Evolutionary conservation across 2,888 invertebrate genomes (phyloP), one percentile per base, ranked within the genome.

Genomic region (Linnaemya tessellans): DNA sequence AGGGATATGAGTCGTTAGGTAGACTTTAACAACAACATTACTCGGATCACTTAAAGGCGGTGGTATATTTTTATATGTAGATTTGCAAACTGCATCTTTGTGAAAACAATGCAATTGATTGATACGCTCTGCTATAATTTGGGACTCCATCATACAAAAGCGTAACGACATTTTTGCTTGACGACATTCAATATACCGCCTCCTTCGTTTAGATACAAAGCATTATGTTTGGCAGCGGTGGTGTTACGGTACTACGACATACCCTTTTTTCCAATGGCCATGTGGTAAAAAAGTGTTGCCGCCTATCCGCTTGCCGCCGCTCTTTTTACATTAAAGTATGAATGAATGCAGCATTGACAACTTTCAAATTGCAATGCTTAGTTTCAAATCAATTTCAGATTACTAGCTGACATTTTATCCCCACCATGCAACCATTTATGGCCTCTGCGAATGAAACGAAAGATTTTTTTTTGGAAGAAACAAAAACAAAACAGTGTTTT

Each of bases 401-500:
- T 80, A 77, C 80, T 73, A 87, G 86, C 43, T 84, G 87, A 80
- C 86, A 88, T 88, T 88, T 90, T 92, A 92, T 92, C 92, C 92
- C 92, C 92, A 92, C 94, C 95, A 95, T 96, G 90, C 91, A 90
- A 92, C 91, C 91, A 92, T 91, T 90, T 96, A 95, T 96, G 96
- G 96, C 96, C 96, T 96, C 96, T 96, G 96, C 96, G 96, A 92
- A 91, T 88, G 89, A 90, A 92, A 92, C 89, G 89, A 84, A 89
- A 89, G 10, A 22, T 51, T 51, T 80, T 93, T 65, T 67, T 49
- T 49, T 79, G 89, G 92, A 92, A 92, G 87, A 88, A 88, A 89
- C 67, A 87, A 88, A 86, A 87, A 74, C 71, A 90, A 89, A 80
- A 77, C 56, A 70, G 18, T 75, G 70, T 84, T 82, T 79, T 64